These are phyloP conservation scores for Epinephelus malabaricus DNA, from an alignment of 2,797 vertebrate genomes.

Conservation along the genomic window DNA sequence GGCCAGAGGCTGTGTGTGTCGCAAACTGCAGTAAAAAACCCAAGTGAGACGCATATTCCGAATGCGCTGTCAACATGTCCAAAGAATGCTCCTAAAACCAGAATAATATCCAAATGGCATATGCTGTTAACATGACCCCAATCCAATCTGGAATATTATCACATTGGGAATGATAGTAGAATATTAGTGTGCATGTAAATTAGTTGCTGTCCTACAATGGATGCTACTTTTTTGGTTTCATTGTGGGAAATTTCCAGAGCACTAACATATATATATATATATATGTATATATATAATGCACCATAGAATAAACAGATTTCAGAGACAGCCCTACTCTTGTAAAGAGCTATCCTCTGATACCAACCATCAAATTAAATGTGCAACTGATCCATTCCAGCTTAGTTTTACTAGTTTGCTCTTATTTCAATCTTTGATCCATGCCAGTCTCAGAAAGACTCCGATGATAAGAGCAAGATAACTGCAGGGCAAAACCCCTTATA, in stretches of 20 bases:
- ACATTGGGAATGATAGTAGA: no score
- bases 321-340: neutral
- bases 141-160: no score
- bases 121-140: no score
- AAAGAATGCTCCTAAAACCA: no score
- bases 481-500: slow-evolving; percentile 31
- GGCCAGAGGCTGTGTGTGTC: no score
- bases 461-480: slow-evolving; percentile 39
- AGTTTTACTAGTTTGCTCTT: slow-evolving; percentile 12
- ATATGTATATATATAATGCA: no score
- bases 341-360: neutral
- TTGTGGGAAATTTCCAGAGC: neutral
- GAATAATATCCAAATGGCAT: no score
- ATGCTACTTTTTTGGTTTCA: neutral
- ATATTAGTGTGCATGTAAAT: no score
- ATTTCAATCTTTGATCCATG: neutral
- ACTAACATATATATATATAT: neutral
- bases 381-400: neutral
- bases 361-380: neutral
- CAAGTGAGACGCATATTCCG: no score
- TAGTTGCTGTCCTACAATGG: neutral
- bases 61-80: no score
- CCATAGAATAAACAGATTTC: no score
- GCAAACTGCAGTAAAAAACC: no score
- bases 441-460: neutral